Conservation (phyloP, 2,797 vertebrate genomes). For the Dendrocincla tyrannina region DNA sequence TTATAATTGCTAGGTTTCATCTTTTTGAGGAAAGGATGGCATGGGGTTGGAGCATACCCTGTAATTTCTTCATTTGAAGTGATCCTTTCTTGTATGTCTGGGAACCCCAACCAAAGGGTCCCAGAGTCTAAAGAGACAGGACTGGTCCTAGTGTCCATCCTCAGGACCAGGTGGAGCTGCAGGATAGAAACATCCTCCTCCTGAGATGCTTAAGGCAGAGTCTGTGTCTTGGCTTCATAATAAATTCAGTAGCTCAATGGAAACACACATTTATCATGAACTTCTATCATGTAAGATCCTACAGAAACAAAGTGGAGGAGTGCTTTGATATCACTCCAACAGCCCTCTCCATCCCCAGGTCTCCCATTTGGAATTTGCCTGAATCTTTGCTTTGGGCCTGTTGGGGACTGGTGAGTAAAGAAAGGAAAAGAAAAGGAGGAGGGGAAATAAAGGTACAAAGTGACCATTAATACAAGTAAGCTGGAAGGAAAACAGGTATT, state of each 20-base stretch:
- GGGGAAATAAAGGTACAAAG: neutral
- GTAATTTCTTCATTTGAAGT: neutral
- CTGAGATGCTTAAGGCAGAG: neutral
- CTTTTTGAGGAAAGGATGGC: neutral
- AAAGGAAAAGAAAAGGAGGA: neutral
- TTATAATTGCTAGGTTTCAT: neutral
- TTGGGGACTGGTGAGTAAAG: neutral
- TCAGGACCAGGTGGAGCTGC: neutral
- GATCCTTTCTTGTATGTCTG: neutral
- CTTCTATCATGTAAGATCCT: neutral
- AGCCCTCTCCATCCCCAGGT: neutral
- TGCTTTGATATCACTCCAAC: conserved; percentile 13
- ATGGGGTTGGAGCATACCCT: accelerated
- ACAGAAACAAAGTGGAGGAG: neutral
- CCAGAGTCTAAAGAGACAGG: neutral
- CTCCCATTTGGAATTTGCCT: neutral
- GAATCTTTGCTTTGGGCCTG: neutral
- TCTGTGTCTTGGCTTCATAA: neutral
- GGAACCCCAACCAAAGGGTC: neutral
- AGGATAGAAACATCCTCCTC: neutral
- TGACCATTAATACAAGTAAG: neutral
- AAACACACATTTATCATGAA: conserved; percentile 12
- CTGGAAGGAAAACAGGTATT: neutral
- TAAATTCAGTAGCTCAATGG: neutral
- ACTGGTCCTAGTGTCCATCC: neutral